These are phyloP conservation scores for Siniperca chuatsi DNA, from an alignment of 2,113 vertebrate genomes.

Conservation along the genomic window DNA sequence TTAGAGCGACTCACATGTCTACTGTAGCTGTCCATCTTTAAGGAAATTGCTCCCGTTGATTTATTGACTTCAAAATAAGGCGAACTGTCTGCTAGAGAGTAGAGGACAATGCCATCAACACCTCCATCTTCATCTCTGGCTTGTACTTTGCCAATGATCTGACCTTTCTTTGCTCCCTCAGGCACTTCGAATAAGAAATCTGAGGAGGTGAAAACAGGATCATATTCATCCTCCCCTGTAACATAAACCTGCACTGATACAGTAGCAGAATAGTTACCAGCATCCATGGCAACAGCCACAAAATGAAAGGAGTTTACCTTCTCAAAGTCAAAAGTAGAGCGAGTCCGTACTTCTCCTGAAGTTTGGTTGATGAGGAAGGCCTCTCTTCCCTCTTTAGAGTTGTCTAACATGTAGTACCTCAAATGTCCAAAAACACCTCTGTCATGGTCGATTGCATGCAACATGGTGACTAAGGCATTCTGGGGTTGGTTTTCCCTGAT, in stretches of 20 bases:
- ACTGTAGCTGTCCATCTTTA: conserved; percentile 90
- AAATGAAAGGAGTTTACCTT: conserved; percentile 89
- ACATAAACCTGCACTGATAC: conserved; percentile 93
- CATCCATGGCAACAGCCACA: conserved; percentile 88
- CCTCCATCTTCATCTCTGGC: conserved; percentile 96
- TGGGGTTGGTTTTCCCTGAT: conserved; percentile 93
- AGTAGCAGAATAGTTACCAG: conserved; percentile 92
- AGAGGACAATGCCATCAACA: conserved; percentile 92
- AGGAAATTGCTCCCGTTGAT: conserved; percentile 90
- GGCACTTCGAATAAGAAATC: conserved; percentile 92
- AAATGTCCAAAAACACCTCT: conserved; percentile 90
- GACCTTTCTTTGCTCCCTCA: conserved; percentile 90
- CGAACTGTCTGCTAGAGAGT: conserved; percentile 87
- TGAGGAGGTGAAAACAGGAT: conserved; percentile 91
- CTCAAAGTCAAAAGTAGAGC: conserved; percentile 91
- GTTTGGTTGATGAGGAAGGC: conserved; percentile 89
- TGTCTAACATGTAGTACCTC: conserved; percentile 85
- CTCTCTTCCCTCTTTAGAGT: conserved; percentile 75
- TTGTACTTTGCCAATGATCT: conserved; percentile 91
- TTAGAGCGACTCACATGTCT: conserved; percentile 85
- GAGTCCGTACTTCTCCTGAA: conserved; percentile 89
- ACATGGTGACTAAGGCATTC: conserved; percentile 90
- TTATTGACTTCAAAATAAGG: conserved; percentile 94
- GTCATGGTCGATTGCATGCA: conserved; percentile 91
- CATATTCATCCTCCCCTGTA: conserved; percentile 95